These are phyloP conservation scores for Cervus canadensis DNA, from an alignment of 2,113 vertebrate genomes.

Conservation along the genomic window DNA sequence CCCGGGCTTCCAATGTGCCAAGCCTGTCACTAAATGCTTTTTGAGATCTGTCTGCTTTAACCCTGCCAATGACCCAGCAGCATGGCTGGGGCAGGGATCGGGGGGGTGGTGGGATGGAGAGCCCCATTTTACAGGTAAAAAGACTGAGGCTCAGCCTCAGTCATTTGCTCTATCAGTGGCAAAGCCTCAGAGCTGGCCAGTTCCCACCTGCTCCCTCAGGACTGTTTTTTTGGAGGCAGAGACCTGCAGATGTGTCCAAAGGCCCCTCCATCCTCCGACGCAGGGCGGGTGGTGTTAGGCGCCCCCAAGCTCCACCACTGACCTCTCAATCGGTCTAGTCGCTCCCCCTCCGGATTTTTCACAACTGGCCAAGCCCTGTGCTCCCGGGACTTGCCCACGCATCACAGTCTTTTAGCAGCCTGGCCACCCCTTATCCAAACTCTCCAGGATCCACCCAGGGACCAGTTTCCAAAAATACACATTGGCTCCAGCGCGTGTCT, in stretches of 20 bases:
- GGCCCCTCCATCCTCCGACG: too few species aligned
- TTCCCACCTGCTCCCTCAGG: neutral
- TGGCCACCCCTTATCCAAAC: neutral
- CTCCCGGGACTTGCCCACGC: neutral
- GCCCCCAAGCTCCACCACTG: fast-evolving
- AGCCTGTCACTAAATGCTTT: neutral
- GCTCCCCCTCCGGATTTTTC: neutral
- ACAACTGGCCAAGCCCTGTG: neutral
- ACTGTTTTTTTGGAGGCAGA: neutral
- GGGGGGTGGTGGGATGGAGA: neutral
- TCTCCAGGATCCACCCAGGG: constrained; percentile 16
- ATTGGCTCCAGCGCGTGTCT: neutral
- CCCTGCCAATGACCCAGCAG: neutral
- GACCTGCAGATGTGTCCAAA: neutral
- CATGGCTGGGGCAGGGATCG: fast-evolving
- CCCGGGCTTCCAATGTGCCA: fast-evolving
- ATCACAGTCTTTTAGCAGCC: neutral
- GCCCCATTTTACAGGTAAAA: neutral
- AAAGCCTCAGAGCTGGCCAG: neutral
- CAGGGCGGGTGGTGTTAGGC: fast-evolving
- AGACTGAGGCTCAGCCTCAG: neutral
- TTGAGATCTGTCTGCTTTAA: neutral
- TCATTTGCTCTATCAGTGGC: fast-evolving
- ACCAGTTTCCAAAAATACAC: constrained; percentile 28
- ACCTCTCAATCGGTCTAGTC: fast-evolving